A percentile compares a stretch with the other conserved stretches of the same genome.
Conservation (phyloP, 1,140 invertebrate species). For the Drusus annulatus region DNA sequence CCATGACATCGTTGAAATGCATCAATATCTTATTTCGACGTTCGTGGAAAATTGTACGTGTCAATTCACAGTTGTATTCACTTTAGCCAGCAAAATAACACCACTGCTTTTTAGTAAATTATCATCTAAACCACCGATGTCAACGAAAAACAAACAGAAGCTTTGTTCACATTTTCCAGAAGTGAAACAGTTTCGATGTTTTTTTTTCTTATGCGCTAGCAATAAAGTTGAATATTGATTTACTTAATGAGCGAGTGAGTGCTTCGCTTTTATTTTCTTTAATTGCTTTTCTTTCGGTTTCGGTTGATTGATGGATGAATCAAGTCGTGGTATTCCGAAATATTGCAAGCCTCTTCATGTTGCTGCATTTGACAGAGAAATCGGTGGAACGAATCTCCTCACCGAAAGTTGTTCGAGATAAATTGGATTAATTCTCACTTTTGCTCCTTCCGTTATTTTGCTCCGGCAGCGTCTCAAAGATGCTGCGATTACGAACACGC, state of each 20-base stretch:
- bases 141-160: background rate
- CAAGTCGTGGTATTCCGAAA: background rate
- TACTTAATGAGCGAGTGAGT: background rate
- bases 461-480: background rate
- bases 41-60: background rate
- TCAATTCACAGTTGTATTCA: background rate
- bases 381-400: background rate
- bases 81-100: too few relatives aligned
- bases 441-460: background rate
- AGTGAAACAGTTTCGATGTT: background rate
- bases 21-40: background rate
- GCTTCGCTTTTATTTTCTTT: background rate
- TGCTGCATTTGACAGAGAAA: constrained; percentile 10
- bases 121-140: background rate
- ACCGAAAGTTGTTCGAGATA: constrained; percentile 1
- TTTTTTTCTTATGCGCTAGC: background rate
- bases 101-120: background rate
- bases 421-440: constrained; percentile 10
- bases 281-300: background rate
- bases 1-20: background rate
- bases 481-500: constrained; percentile 1
- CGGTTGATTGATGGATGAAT: background rate
- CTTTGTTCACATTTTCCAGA: background rate
- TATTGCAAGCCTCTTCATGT: background rate
- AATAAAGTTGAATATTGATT: background rate